Base-by-base conservation (phyloP, 2,797 vertebrate genomes). In the Molossus molossus region DNA sequence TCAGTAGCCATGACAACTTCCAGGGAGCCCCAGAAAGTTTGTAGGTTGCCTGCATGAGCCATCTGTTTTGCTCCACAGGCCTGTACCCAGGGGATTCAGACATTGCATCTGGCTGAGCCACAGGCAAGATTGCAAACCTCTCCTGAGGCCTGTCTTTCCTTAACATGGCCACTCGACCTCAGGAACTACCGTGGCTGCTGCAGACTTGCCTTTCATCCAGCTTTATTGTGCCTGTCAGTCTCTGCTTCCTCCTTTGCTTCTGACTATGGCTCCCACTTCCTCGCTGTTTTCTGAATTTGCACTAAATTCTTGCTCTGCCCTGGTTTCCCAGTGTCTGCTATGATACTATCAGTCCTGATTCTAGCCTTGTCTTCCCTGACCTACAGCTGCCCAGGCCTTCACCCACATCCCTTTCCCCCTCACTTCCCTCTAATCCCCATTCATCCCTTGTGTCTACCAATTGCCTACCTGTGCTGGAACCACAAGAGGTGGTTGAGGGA, bases 1-100 rank as follows among this genome's bases (percentile, higher is more conserved):
- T 64, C 83, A 50, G 90, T 86, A 89, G 83, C 89, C 92, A 75
- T 73, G 81, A 76, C 95, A 96, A 95, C 95, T 6, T 92, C 37
- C 72, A 84, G 27, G 25, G 77, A 92, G 6, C 33, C 45, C 58
- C 79, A 94, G 45, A 64, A 70, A 67, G 11, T 17, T 50, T 4
- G n/a, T 67, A 67, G 67, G 60, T 67, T 72, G 62, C 21, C 9
- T 53, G 48, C 9, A 15, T 23, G 40, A 37, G 15, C 27, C n/a
- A 29, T 77, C 60, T 86, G 50, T 58, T 94, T 82, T 53, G 21
- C 45, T 72, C 50, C 13, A 27, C 1, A 8, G 45, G 8, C 10
- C 17, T 62, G n/a, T 15, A n/a, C 9, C 55, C 23, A 33, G 84
- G 29, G 23, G 3, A 57, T n/a, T 92, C 58, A 55, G 58, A 25